These are phyloP conservation scores for Lamellibrachia satsuma DNA, from an alignment of 2,888 invertebrate species.

Conservation along the genomic window DNA sequence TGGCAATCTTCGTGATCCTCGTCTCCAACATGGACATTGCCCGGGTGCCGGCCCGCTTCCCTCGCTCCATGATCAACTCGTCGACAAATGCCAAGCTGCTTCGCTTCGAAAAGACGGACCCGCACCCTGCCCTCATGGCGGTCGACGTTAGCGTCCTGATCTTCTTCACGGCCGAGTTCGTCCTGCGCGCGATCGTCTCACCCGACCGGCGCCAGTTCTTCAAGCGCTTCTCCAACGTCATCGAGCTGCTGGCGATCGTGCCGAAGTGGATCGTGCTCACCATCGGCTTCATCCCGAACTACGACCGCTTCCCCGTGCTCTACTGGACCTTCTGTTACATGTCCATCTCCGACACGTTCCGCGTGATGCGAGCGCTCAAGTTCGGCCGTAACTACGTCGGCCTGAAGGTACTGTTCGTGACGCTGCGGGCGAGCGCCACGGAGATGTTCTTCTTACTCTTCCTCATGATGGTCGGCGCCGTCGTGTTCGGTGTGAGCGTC, in stretches of 20 bases:
- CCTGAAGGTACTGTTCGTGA: neutral
- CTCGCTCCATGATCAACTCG: neutral
- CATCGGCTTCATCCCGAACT: neutral
- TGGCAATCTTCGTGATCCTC: neutral
- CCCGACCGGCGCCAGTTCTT: neutral
- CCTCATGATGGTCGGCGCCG: conserved; percentile 21
- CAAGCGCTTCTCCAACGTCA: neutral
- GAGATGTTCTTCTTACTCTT: conserved; percentile 17
- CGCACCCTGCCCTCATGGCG: neutral
- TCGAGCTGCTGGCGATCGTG: neutral
- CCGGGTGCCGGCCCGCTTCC: neutral
- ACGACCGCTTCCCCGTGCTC: neutral
- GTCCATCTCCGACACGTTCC: neutral
- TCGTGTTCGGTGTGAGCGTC: neutral
- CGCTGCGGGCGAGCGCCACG: neutral
- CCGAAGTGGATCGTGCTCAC: neutral
- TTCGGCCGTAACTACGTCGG: neutral
- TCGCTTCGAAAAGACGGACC: neutral
- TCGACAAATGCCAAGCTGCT: neutral
- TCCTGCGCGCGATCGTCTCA: neutral
- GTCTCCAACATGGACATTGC: neutral
- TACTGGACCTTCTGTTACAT: neutral
- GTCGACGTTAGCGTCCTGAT: neutral
- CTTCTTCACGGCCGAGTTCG: neutral
- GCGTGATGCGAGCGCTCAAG: neutral